Evolutionary conservation across 1,140 invertebrate genomes (phyloP).

Genomic region (Aradophagus sp.): DNA sequence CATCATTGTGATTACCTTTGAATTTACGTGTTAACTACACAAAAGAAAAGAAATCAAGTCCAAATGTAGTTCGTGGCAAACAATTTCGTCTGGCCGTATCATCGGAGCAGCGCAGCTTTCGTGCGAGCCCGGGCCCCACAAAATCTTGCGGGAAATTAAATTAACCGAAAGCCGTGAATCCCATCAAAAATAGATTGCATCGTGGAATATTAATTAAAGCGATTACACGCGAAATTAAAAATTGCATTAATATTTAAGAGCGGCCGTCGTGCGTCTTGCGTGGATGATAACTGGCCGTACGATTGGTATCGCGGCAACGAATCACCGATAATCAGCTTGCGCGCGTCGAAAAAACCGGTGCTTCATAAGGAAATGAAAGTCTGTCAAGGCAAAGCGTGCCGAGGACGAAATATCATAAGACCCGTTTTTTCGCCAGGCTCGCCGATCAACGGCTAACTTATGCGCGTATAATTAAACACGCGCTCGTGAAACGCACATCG

Average conservation of each 20-base stretch:
- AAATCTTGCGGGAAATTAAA: slow-evolving; percentile 20
- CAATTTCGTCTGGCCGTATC: too few relatives aligned
- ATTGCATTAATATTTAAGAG: slow-evolving; percentile 35
- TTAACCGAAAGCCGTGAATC: slow-evolving; percentile 18
- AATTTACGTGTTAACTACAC: too few relatives aligned
- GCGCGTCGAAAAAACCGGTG: slow-evolving; percentile 46
- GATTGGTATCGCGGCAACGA: slow-evolving; percentile 44
- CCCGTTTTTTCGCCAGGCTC: slow-evolving; percentile 35
- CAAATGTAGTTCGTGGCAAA: too few relatives aligned
- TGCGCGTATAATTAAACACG: slow-evolving; percentile 59
- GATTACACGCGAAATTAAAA: slow-evolving; percentile 34
- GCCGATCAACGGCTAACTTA: slow-evolving; percentile 51
- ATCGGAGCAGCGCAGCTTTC: too few relatives aligned
- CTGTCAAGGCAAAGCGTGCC: slow-evolving; percentile 49
- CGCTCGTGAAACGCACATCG: slow-evolving; percentile 50
- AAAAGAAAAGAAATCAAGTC: too few relatives aligned
- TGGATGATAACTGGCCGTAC: slow-evolving; percentile 25
- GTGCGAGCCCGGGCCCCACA: too few relatives aligned
- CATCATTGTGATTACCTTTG: too few relatives aligned
- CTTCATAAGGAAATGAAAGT: slow-evolving; percentile 59
- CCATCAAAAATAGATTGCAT: slow-evolving; percentile 11
- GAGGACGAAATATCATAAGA: slow-evolving; percentile 53
- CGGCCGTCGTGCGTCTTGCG: slow-evolving; percentile 9
- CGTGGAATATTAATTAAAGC: slow-evolving; percentile 26
- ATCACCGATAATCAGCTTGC: slow-evolving; percentile 52